These are phyloP conservation scores for Psettodes erumei DNA, from an alignment of 2,113 vertebrate species.

Conservation along the genomic window DNA sequence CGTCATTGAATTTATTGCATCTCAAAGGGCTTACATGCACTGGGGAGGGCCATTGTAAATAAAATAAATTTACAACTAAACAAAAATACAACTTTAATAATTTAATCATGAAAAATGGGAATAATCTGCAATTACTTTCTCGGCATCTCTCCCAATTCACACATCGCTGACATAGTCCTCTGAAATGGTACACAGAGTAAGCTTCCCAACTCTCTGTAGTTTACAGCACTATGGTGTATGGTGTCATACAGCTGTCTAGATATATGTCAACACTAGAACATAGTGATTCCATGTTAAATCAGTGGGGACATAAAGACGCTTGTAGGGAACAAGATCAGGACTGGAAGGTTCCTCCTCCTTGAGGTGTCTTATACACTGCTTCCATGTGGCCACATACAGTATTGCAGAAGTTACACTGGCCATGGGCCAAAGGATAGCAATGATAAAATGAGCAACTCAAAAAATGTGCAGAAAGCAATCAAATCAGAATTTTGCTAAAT, in stretches of 20 bases:
- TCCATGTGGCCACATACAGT: conserved; percentile 37
- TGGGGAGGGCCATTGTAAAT: conserved; percentile 87
- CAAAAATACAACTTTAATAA: conserved; percentile 87
- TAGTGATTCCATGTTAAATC: conserved; percentile 15
- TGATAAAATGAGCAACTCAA: conserved; percentile 7
- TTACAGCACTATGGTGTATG: conserved; percentile 53
- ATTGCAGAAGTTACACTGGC: conserved; percentile 40
- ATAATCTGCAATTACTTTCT: conserved; percentile 59
- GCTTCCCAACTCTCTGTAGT: conserved; percentile 76
- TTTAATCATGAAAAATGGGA: conserved; percentile 70
- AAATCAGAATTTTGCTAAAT: neutral
- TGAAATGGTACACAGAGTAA: conserved; percentile 84
- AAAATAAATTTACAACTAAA: conserved; percentile 88
- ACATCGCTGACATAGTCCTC: conserved; percentile 88
- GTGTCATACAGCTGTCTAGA: conserved; percentile 81
- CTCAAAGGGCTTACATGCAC: conserved; percentile 98
- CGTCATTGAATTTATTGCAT: conserved; percentile 99
- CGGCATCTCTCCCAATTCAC: conserved; percentile 74
- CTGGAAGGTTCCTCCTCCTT: conserved; percentile 64
- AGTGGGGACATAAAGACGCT: conserved; percentile 30
- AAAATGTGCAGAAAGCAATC: conserved; percentile 38
- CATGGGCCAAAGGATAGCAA: conserved; percentile 25
- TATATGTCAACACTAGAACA: conserved; percentile 40
- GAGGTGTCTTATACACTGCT: conserved; percentile 60
- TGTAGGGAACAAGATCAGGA: conserved; percentile 20